A percentile compares a stretch with the other conserved stretches of the same genome.
These are phyloP conservation scores for Branchipolynoe longqiensis DNA, from an alignment of 2,888 invertebrate genomes.

Conservation along the genomic window DNA sequence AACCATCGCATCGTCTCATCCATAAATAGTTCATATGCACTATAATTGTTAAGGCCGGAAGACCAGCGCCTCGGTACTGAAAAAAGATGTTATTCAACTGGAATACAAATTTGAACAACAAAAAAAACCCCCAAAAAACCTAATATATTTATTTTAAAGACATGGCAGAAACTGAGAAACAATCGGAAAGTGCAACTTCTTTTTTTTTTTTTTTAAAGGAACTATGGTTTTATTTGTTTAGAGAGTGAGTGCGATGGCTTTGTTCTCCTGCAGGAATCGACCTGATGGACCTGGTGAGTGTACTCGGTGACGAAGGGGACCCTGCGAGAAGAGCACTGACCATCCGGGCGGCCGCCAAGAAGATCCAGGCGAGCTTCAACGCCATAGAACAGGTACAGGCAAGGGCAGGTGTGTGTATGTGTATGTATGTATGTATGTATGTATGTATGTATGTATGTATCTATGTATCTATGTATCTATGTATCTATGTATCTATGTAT, in stretches of 20 bases:
- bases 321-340: conserved; percentile 89
- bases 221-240: neutral
- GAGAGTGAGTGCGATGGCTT: neutral
- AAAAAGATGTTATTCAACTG: too few species aligned
- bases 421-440: too few species aligned
- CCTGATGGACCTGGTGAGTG: conserved; percentile 85
- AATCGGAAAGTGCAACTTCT: neutral
- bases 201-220: neutral
- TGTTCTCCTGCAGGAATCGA: conserved; percentile 86
- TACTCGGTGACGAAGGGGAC: conserved; percentile 86
- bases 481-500: too few species aligned
- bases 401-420: too few species aligned
- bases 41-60: too few species aligned
- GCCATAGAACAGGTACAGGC: conserved; percentile 87
- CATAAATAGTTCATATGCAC: too few species aligned
- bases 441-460: too few species aligned
- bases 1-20: too few species aligned
- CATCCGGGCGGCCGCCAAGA: conserved; percentile 85
- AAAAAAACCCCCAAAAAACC: neutral
- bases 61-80: too few species aligned
- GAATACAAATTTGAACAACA: too few species aligned
- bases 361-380: conserved; percentile 90
- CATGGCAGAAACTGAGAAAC: neutral
- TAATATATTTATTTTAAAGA: neutral
- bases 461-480: too few species aligned